These are phyloP conservation scores for Callyntrura guangdongensis DNA, from an alignment of 2,888 invertebrate species.

Conservation along the genomic window DNA sequence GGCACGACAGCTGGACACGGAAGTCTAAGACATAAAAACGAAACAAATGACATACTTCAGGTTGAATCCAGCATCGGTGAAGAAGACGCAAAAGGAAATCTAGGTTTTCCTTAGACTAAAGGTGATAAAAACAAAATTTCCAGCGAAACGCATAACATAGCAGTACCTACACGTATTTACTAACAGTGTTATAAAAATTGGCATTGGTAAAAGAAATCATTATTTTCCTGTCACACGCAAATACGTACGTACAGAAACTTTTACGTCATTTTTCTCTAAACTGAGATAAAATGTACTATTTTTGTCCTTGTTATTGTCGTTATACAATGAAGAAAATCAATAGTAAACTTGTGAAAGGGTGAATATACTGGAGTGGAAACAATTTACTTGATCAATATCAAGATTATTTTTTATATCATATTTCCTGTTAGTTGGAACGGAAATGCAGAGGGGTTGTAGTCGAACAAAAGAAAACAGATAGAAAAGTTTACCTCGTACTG, in stretches of 20 bases:
- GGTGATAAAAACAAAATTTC: too few species aligned
- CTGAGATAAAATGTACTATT: too few species aligned
- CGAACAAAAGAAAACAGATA: background rate
- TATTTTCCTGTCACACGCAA: too few species aligned
- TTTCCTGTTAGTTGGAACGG: background rate
- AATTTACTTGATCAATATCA: background rate
- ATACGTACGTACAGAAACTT: too few species aligned
- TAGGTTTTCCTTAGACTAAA: conserved; percentile 86
- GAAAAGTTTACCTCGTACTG: conserved; percentile 89
- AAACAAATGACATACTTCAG: conserved; percentile 71
- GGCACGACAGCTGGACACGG: conserved; percentile 56
- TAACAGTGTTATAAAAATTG: too few species aligned
- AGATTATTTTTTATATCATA: background rate
- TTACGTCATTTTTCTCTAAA: too few species aligned
- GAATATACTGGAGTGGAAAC: background rate
- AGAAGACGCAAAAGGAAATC: conserved; percentile 83
- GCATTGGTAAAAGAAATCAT: too few species aligned
- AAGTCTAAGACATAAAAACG: conserved; percentile 27
- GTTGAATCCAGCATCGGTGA: conserved; percentile 83
- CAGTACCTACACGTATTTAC: too few species aligned
- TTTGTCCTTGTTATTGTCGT: background rate
- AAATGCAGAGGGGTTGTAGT: background rate
- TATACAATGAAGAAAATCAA: conserved; percentile 25
- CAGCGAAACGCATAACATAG: too few species aligned
- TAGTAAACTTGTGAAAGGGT: background rate